phyloP scores from a whole-genome alignment of 2,797 vertebrate genomes.

The Carcharodon carcharias region DNA sequence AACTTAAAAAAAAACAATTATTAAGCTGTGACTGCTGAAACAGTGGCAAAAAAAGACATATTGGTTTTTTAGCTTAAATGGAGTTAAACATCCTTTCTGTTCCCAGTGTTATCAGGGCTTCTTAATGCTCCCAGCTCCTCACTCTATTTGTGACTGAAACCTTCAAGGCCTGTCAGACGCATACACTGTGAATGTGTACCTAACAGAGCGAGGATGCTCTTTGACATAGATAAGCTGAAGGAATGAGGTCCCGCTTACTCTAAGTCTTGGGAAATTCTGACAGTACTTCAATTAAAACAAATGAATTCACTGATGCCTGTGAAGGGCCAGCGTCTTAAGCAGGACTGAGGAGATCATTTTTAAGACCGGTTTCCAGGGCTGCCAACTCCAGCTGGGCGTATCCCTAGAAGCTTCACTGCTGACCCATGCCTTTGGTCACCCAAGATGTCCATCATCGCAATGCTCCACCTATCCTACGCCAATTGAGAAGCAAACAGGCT shows the following conservation, averaged over 20 bases:
- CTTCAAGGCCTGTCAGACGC: background rate
- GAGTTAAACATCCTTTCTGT: slow-evolving; percentile 1
- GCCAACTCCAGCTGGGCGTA: background rate
- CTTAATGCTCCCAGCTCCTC: background rate
- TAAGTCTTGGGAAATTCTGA: background rate
- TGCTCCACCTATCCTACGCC: too few species aligned
- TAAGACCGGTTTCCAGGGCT: background rate
- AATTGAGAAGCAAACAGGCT: too few species aligned
- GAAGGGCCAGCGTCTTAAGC: background rate
- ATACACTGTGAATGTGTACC: too few species aligned
- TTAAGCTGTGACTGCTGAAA: background rate
- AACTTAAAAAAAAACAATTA: slow-evolving; percentile 18
- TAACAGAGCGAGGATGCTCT: background rate
- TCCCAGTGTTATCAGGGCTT: background rate
- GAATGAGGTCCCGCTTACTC: background rate
- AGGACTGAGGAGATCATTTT: background rate
- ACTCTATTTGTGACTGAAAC: background rate
- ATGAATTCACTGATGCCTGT: background rate
- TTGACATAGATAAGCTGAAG: background rate
- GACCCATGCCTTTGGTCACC: too few species aligned
- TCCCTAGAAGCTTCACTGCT: too few species aligned
- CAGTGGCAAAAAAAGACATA: background rate
- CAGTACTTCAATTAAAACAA: background rate
- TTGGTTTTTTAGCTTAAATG: background rate
- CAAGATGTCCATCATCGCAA: too few species aligned